Conservation (phyloP, 2,113 vertebrate species). For the Larimichthys polyactis region DNA sequence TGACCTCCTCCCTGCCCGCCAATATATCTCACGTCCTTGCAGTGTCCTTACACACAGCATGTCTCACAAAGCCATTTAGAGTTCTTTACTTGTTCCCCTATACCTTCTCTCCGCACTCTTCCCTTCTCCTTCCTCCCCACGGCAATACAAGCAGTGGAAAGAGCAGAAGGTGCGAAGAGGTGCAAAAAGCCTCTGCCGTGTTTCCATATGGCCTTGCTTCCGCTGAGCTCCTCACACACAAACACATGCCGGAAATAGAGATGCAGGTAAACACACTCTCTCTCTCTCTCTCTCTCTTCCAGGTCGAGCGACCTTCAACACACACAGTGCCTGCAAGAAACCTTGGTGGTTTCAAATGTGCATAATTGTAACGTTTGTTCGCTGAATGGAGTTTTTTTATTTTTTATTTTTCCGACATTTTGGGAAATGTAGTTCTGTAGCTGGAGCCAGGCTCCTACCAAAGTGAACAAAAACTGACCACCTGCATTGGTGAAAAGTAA, state of each 20-base stretch:
- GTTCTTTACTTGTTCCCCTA: constrained; percentile 45
- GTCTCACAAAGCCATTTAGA: constrained; percentile 65
- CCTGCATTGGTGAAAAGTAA: no score
- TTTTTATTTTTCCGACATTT: no score
- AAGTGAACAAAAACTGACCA: no score
- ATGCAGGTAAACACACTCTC: constrained; percentile 3
- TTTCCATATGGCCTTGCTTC: constrained; percentile 64
- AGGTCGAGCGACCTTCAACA: neutral
- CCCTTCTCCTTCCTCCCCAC: constrained; percentile 42
- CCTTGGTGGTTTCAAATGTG: neutral
- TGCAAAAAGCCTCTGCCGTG: constrained; percentile 75
- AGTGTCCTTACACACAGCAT: constrained; percentile 64
- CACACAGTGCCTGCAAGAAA: neutral
- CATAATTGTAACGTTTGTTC: neutral
- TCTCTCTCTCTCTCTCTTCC: neutral
- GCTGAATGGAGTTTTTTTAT: no score
- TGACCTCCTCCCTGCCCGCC: neutral
- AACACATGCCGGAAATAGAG: constrained; percentile 7
- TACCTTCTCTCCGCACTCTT: constrained; percentile 27
- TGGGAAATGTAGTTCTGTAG: no score
- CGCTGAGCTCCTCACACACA: constrained; percentile 14
- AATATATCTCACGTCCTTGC: constrained; percentile 62
- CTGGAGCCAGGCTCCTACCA: no score
- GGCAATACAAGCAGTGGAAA: constrained; percentile 56
- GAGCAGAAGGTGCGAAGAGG: constrained; percentile 75